Base-by-base conservation (phyloP, 2,797 vertebrate species). In the Myiotriccus ornatus region DNA sequence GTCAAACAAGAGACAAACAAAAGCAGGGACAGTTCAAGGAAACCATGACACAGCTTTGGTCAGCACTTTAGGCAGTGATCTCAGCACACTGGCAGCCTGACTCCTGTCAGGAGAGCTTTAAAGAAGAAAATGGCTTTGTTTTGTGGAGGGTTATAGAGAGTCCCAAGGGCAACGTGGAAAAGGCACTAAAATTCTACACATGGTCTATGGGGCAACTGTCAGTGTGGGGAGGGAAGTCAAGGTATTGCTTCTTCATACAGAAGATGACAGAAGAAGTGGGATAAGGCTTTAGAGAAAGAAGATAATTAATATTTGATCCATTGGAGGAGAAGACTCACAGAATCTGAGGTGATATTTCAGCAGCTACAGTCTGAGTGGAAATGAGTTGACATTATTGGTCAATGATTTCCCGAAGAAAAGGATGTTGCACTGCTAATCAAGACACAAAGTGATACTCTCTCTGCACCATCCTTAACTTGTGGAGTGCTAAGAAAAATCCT, bases 1-100 rank as follows among this genome's bases (percentile, higher is more conserved):
- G 88, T 73, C 83, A 90, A 90, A 86, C 78, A 83, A 2, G 49
- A 93, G 79, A 8, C 57, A 94, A 79, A 73, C 65, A 81, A 27
- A 63, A 27, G n/a, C 87, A 94, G 94, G 93, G 89, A 78, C 89
- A 79, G 94, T 78, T 96, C 95, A 96, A 96, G 96, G 96, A 88
- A 95, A 88, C 16, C 43, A 19, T 50, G 93, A 71, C 76, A 86
- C 59, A 64, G 93, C 94, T 71, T 96, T 93, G 93, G 65, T 96
- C 95, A 96, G 95, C 94, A 84, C 11, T 93, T 94, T 2, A 37
- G 79, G 30, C 73, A 53, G 37, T 34, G 93, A 81, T 74, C 73
- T 94, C 89, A 91, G 91, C 82, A 86, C 79, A 1, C 0, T 20
- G 43, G 69, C 82, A 95, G 93, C 46, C 71, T 59, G 52, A 11